Evolutionary conservation across 2,113 vertebrate genomes (phyloP).

Genomic region (Psephotus haematonotus): DNA sequence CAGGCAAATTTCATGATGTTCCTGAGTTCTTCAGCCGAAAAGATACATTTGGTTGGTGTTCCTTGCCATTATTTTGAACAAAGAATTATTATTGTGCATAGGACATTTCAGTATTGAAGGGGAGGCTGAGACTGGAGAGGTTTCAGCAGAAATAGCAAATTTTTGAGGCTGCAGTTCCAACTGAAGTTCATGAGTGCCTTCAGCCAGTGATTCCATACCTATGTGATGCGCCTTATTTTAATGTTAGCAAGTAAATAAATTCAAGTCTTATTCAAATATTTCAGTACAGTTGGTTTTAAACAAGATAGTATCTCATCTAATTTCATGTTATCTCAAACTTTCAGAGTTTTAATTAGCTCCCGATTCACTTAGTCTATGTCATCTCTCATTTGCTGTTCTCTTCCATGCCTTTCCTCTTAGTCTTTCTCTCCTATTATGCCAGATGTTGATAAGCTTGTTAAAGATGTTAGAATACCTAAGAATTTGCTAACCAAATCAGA

Average conservation of each 20-base stretch:
- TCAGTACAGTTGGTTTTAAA: neutral
- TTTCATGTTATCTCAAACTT: neutral
- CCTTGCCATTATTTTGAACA: neutral
- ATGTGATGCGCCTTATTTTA: neutral
- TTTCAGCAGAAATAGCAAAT: neutral
- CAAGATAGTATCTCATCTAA: neutral
- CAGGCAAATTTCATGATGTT: neutral
- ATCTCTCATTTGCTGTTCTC: neutral
- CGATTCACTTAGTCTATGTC: neutral
- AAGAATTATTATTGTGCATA: neutral
- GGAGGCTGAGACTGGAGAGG: neutral
- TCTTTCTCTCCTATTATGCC: neutral
- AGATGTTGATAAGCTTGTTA: neutral
- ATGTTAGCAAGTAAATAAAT: neutral
- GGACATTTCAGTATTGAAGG: neutral
- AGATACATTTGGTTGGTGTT: neutral
- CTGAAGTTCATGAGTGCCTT: neutral
- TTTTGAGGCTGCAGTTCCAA: neutral
- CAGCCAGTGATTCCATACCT: neutral
- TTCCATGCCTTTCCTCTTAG: neutral
- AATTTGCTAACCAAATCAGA: neutral
- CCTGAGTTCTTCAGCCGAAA: neutral
- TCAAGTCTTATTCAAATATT: neutral
- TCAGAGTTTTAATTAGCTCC: neutral
- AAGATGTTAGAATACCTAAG: neutral